phyloP scores from a whole-genome alignment of 2,888 invertebrate genomes.

The Dasypogon diadema region DNA sequence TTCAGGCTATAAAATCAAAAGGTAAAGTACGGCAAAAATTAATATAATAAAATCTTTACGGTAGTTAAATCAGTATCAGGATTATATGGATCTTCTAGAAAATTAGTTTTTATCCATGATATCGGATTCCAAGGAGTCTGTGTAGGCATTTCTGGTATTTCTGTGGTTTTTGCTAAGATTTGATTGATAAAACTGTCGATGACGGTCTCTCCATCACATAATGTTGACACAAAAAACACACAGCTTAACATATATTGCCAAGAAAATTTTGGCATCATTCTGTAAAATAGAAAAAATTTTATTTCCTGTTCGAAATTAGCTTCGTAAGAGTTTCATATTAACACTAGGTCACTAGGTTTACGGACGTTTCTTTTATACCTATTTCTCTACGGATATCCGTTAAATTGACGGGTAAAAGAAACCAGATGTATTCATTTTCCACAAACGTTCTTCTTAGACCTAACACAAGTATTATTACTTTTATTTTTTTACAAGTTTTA shows the following conservation, averaged over 20 bases:
- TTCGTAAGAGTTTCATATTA: too few species aligned
- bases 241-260: background rate
- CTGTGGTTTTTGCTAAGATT: slow-evolving; percentile 47
- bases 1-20: slow-evolving; percentile 49
- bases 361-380: too few species aligned
- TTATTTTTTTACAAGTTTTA: too few species aligned
- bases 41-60: slow-evolving; percentile 19
- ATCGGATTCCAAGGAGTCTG: slow-evolving; percentile 52
- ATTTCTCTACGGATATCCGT: too few species aligned
- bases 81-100: slow-evolving; percentile 53
- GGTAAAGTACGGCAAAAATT: too few species aligned
- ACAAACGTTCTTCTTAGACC: too few species aligned
- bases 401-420: too few species aligned
- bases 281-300: background rate
- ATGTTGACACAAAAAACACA: background rate
- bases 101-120: slow-evolving; percentile 53
- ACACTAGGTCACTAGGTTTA: too few species aligned
- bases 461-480: too few species aligned
- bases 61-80: slow-evolving; percentile 55
- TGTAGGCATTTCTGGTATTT: slow-evolving; percentile 23
- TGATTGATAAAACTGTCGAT: slow-evolving; percentile 51
- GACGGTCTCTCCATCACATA: slow-evolving; percentile 34
- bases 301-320: too few species aligned
- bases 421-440: too few species aligned
- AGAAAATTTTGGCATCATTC: background rate